Conservation (phyloP, 2,888 invertebrate species). For the Penaeus monodon region DNA sequence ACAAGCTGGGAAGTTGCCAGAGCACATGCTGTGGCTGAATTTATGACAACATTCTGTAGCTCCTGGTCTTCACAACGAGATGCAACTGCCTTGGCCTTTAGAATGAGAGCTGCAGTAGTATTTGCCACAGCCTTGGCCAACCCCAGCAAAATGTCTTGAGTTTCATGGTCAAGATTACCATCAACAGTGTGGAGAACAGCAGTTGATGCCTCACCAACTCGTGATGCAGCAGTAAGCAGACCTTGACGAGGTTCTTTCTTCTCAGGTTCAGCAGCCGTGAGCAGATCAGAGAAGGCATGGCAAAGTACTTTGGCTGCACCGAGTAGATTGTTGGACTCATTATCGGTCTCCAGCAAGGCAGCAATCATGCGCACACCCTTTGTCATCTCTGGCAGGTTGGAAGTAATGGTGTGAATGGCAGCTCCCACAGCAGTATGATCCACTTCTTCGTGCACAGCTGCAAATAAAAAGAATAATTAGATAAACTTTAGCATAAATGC, state of each 20-base stretch:
- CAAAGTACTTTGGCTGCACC: constrained; percentile 94
- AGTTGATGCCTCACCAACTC: constrained; percentile 96
- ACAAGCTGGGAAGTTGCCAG: constrained; percentile 97
- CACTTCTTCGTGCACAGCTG: constrained; percentile 85
- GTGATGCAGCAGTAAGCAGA: constrained; percentile 92
- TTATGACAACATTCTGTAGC: constrained; percentile 85
- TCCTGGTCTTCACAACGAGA: constrained; percentile 85
- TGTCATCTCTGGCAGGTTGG: constrained; percentile 95
- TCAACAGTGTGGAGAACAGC: constrained; percentile 93
- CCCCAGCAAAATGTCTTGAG: constrained; percentile 86
- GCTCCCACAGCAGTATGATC: constrained; percentile 79
- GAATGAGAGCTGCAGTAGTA: constrained; percentile 94
- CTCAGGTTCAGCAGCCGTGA: constrained; percentile 95
- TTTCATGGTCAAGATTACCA: constrained; percentile 80
- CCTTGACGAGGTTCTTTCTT: constrained; percentile 91
- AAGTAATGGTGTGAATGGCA: constrained; percentile 96
- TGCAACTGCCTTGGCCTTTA: constrained; percentile 96
- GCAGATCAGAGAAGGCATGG: constrained; percentile 91
- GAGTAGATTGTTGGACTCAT: constrained; percentile 85
- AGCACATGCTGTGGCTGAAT: constrained; percentile 96
- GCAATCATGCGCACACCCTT: constrained; percentile 93
- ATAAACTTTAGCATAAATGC: not conserved
- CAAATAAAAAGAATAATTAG: constrained; percentile 26
- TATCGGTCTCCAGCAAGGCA: constrained; percentile 88
- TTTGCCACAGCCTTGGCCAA: constrained; percentile 98